A percentile compares a stretch with the other conserved stretches of the same genome.
phyloP scores from a whole-genome alignment of 2,797 vertebrate species.

The Serranus cabrilla region DNA sequence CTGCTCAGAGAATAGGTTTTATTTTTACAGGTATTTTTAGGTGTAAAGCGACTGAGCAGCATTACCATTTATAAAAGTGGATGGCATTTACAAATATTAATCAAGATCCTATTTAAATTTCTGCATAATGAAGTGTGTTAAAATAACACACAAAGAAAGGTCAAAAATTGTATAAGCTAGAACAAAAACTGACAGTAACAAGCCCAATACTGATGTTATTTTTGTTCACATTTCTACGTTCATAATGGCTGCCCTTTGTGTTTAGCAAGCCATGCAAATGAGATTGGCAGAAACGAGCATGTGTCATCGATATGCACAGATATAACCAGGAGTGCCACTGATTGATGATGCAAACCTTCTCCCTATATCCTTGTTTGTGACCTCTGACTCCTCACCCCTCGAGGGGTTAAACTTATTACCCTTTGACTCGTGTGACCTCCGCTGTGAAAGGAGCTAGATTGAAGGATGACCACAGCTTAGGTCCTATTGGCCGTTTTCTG shows the following conservation, averaged over 20 bases:
- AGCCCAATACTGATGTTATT: slow-evolving; percentile 4
- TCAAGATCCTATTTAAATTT: slow-evolving; percentile 16
- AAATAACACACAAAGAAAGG: neutral
- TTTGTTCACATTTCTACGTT: slow-evolving; percentile 34
- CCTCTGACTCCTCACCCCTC: slow-evolving; percentile 88
- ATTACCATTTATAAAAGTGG: slow-evolving; percentile 7
- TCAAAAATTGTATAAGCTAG: neutral
- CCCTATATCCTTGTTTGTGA: slow-evolving; percentile 89
- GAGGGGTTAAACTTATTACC: slow-evolving; percentile 94
- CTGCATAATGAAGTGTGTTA: neutral
- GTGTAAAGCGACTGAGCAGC: neutral
- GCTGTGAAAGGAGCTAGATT: slow-evolving; percentile 90
- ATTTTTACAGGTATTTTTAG: slow-evolving; percentile 9
- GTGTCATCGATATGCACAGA: slow-evolving; percentile 74
- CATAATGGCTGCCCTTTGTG: slow-evolving; percentile 57
- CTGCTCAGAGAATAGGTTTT: neutral
- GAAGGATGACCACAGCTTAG: slow-evolving; percentile 91
- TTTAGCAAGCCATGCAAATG: slow-evolving; percentile 76
- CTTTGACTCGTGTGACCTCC: slow-evolving; percentile 92
- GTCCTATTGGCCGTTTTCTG: slow-evolving; percentile 88
- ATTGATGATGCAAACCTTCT: slow-evolving; percentile 85
- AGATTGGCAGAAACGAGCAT: slow-evolving; percentile 62
- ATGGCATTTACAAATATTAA: slow-evolving; percentile 23
- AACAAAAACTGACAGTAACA: slow-evolving; percentile 9
- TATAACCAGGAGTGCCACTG: slow-evolving; percentile 79